Evolutionary conservation across 2,797 vertebrate species (phyloP).

Genomic region (Phoeniculus purpureus): DNA sequence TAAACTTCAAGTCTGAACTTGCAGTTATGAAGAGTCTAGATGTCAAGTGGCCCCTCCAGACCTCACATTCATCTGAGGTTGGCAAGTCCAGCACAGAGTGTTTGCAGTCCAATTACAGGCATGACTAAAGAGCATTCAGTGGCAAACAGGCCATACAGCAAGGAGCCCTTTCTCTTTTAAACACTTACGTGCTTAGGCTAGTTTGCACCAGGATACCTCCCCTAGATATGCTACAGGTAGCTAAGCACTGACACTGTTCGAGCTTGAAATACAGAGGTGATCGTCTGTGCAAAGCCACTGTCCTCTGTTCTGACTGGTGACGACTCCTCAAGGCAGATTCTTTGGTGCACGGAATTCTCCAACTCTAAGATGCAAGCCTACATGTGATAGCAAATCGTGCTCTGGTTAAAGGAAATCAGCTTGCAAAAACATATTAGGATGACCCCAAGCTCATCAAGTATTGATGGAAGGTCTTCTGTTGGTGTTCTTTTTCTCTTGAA

Average conservation of each 20-base stretch:
- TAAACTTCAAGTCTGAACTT: conserved; percentile 20
- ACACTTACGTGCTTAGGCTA: neutral
- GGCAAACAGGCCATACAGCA: neutral
- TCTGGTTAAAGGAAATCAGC: neutral
- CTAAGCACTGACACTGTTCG: neutral
- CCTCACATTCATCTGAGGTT: neutral
- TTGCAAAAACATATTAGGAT: neutral
- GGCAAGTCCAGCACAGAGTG: neutral
- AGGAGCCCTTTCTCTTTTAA: neutral
- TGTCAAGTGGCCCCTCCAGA: conserved; percentile 53
- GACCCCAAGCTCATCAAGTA: neutral
- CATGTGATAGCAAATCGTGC: neutral
- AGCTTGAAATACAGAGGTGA: neutral
- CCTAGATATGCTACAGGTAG: neutral
- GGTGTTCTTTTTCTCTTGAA: neutral
- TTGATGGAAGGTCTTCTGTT: neutral
- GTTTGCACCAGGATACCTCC: neutral
- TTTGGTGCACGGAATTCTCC: neutral
- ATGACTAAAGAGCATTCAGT: neutral
- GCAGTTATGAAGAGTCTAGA: neutral
- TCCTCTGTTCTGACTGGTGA: neutral
- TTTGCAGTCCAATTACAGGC: neutral
- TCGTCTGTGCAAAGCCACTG: neutral
- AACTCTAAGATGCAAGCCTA: neutral
- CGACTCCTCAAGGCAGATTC: neutral